Conservation (phyloP, 2,888 invertebrate species). For the Fragum fragum region DNA sequence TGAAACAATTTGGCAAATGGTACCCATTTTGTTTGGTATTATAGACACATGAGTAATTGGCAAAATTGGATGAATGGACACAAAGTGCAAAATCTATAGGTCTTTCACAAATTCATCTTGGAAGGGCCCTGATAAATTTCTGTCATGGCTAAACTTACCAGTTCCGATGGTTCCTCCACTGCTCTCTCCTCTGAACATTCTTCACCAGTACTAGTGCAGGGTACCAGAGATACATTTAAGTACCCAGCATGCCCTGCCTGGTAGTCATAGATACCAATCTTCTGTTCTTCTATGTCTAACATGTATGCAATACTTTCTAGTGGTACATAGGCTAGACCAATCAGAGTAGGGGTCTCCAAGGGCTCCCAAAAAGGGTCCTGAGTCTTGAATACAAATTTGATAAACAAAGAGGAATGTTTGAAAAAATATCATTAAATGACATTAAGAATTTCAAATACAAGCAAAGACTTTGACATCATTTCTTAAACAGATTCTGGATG, state of each 20-base stretch:
- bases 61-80: too few species aligned
- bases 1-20: too few species aligned
- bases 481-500: too few species aligned
- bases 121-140: too few species aligned
- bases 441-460: too few species aligned
- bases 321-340: conserved; percentile 52
- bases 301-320: conserved; percentile 58
- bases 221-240: conserved; percentile 47
- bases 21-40: too few species aligned
- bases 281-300: conserved; percentile 57
- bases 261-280: conserved; percentile 60
- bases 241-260: conserved; percentile 48
- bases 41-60: too few species aligned
- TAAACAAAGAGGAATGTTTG: too few species aligned
- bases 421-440: too few species aligned
- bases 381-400: conserved; percentile 29
- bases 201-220: conserved; percentile 36
- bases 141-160: conserved; percentile 34
- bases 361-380: conserved; percentile 66
- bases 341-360: conserved; percentile 54
- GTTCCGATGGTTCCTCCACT: conserved; percentile 55
- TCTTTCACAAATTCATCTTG: too few species aligned
- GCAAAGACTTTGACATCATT: too few species aligned
- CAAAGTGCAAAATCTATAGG: too few species aligned
- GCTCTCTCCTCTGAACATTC: conserved; percentile 46